phyloP scores from a whole-genome alignment of 2,888 invertebrate genomes.

The Scelioninae gen. 1 region DNA sequence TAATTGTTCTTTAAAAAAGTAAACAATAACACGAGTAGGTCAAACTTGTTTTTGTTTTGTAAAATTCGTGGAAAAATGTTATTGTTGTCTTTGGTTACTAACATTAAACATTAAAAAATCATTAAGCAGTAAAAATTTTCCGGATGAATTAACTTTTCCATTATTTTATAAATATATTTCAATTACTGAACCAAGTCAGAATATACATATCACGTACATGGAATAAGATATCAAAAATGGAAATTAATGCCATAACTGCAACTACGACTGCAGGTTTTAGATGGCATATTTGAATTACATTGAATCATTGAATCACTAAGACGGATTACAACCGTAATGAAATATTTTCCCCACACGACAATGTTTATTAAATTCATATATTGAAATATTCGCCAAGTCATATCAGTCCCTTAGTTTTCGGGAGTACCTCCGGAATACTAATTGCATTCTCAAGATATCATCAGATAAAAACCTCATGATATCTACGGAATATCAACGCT shows the following conservation, averaged over 20 bases:
- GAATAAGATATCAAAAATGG: background rate
- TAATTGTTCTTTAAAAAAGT: too few species aligned
- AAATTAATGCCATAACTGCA: background rate
- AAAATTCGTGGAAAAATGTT: too few species aligned
- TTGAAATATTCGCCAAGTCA: constrained; percentile 62
- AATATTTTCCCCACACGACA: constrained; percentile 28
- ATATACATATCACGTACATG: too few species aligned
- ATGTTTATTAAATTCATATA: constrained; percentile 66
- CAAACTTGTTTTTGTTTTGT: too few species aligned
- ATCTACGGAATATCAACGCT: constrained; percentile 61
- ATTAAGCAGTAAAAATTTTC: too few species aligned
- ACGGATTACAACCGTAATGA: constrained; percentile 48
- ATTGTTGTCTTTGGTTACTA: too few species aligned
- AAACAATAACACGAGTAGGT: too few species aligned
- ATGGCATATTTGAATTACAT: constrained; percentile 35
- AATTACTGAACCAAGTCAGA: too few species aligned
- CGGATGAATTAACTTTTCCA: too few species aligned
- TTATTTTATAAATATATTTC: too few species aligned
- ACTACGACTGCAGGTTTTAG: background rate
- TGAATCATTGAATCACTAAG: constrained; percentile 36
- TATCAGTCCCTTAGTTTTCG: constrained; percentile 62
- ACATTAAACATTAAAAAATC: too few species aligned
- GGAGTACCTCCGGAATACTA: constrained; percentile 53
- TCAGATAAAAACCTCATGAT: constrained; percentile 55
- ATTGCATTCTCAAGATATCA: constrained; percentile 66